Base-by-base conservation (phyloP, 2,888 invertebrate species). In the Callyntrura sp. region DNA sequence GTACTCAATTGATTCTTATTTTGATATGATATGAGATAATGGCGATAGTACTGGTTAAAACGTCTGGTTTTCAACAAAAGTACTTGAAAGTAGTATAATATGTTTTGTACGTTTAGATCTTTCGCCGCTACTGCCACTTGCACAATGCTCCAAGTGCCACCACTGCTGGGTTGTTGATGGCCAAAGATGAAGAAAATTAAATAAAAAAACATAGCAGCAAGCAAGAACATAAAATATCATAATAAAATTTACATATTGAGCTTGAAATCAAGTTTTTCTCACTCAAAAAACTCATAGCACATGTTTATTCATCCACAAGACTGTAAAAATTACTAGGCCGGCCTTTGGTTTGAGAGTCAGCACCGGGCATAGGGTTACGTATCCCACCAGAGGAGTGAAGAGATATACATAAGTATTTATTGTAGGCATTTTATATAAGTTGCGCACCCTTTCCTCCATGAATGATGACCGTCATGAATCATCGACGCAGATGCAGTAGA, bases 261-360 rank as follows among this genome's bases (percentile, higher is more conserved):
- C 88, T 73, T 68, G 87, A 88, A 88, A 88, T 82, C 88, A 82
- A 82, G 88, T 82, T 88, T 87, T 88, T 88, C 88, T 88, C 88
- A 88, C 87, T 87, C 81, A 87, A 87, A 87, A 85, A 87, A 78
- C 17, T 60, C 60, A 6, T 86, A 35, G 76, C 76, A 60, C 76
- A 70, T 60, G 68, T 60, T 68, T 85, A 73, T 85, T 85, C 84
- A 48, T 73, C 55, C 28, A 11, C 70, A 85, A 57, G 25, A 5
- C 45, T 73, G 45, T 45, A 45, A 20, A 60, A 23, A 48, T 73
- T 20, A 45, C 45, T 20, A 45, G 17, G 45, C 17, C 45, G 17
- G 17, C 17, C 0, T 62, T 62, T 51, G 51, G 14, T 3, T 62
- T 6, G 70, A 20, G 17, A 68, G 68, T 65, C 14, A 17, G 70